phyloP scores from a whole-genome alignment of 2,888 invertebrate species.

The Venusia cambrica region DNA sequence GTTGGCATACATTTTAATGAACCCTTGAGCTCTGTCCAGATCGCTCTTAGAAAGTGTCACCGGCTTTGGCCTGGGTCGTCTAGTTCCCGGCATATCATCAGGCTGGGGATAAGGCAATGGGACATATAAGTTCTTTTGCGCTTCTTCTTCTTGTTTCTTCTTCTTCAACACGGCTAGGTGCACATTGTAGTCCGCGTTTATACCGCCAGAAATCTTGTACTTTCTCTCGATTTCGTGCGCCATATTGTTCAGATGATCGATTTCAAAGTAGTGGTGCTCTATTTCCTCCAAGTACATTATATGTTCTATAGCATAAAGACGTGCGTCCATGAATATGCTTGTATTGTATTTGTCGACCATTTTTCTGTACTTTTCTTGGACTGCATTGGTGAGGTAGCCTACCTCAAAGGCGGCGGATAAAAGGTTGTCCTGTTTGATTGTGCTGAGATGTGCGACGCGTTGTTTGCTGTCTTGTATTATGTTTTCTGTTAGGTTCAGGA shows the following conservation, averaged over 20 bases:
- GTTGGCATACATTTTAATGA: too few species aligned
- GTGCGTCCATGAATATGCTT: rapidly evolving
- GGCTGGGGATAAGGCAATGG: too few species aligned
- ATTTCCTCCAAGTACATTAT: slow-evolving; percentile 30
- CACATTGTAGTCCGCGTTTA: slow-evolving; percentile 1
- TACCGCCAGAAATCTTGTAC: background rate
- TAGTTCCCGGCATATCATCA: too few species aligned
- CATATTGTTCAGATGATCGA: slow-evolving; percentile 12
- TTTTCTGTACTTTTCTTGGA: slow-evolving; percentile 42
- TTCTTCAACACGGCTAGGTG: too few species aligned
- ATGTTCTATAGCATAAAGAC: slow-evolving; percentile 19
- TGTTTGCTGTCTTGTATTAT: slow-evolving; percentile 12
- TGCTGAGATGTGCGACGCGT: slow-evolving; percentile 4
- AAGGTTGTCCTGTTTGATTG: slow-evolving; percentile 12
- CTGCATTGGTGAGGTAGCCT: slow-evolving; percentile 28
- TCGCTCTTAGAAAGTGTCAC: too few species aligned
- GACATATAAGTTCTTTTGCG: too few species aligned
- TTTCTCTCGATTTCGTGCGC: slow-evolving; percentile 17
- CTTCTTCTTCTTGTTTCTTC: too few species aligned
- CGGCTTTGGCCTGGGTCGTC: too few species aligned
- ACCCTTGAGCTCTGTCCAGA: too few species aligned
- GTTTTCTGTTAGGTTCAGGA: slow-evolving; percentile 7
- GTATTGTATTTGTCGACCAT: slow-evolving; percentile 46
- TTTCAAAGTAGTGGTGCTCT: slow-evolving; percentile 21
- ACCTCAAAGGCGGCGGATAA: slow-evolving; percentile 19